Evolutionary conservation across 2,797 vertebrate genomes (phyloP).

Genomic region (Hydrophis major): DNA sequence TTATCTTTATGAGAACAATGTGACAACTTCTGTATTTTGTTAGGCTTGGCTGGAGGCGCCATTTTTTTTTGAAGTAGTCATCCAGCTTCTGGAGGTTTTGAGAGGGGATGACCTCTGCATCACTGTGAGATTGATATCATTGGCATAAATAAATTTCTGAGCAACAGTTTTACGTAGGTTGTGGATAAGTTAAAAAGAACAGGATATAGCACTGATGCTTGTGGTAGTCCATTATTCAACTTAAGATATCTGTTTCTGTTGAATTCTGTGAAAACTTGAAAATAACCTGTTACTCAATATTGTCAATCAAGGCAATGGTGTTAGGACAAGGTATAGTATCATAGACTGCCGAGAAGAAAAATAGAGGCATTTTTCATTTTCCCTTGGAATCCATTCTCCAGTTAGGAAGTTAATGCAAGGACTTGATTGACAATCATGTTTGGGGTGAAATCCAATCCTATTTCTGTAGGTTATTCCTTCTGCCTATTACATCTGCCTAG

Average conservation of each 20-base stretch:
- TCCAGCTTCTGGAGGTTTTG: neutral
- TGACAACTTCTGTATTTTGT: neutral
- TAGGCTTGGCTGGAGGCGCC: neutral
- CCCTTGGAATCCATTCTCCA: neutral
- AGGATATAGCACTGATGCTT: neutral
- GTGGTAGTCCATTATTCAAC: neutral
- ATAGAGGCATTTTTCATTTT: neutral
- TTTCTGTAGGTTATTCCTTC: neutral
- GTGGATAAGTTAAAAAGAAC: neutral
- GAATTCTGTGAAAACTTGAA: neutral
- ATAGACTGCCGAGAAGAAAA: neutral
- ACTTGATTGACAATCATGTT: neutral
- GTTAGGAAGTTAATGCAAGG: neutral
- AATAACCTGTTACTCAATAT: neutral
- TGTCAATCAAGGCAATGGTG: neutral
- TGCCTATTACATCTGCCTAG: neutral
- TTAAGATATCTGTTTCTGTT: neutral
- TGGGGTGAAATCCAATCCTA: neutral
- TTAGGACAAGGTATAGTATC: neutral
- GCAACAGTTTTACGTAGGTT: neutral
- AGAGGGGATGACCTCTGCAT: neutral
- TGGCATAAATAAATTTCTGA: neutral
- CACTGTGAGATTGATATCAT: neutral
- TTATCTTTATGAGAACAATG: neutral
- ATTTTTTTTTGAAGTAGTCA: neutral